phyloP scores from a whole-genome alignment of 1,140 invertebrate species.

The Brachionus asplanchnoidis region DNA sequence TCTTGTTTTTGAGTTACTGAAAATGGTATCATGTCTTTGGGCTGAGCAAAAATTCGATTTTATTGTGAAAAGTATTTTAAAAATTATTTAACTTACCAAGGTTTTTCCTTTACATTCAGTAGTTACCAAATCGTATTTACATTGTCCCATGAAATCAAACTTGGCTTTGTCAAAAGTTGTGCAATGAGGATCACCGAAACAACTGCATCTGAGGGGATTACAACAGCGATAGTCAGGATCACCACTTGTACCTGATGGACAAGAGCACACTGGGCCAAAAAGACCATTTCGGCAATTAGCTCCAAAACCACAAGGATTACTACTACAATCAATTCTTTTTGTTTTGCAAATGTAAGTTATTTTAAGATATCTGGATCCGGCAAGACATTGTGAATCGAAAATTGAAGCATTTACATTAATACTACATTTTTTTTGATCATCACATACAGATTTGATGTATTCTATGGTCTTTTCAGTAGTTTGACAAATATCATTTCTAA shows the following conservation, averaged over 20 bases:
- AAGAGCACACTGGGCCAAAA: neutral
- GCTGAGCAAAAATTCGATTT: neutral
- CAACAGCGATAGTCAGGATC: conserved; percentile 6
- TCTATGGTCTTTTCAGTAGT: neutral
- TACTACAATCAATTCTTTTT: neutral
- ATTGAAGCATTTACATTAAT: neutral
- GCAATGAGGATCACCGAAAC: neutral
- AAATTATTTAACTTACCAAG: neutral
- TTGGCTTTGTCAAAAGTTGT: neutral
- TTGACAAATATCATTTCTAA: neutral
- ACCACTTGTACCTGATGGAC: neutral
- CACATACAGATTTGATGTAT: neutral
- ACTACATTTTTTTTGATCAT: neutral
- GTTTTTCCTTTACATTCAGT: neutral
- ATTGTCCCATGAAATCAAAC: conserved; percentile 11
- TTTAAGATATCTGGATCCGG: neutral
- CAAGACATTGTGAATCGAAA: neutral
- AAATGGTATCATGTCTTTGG: conserved; percentile 3
- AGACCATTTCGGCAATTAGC: neutral
- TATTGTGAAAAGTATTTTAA: neutral
- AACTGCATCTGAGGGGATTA: neutral
- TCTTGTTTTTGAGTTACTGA: conserved; percentile 22
- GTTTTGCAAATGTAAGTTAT: neutral
- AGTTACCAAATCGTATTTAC: conserved; percentile 6
- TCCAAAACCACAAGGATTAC: neutral